These are phyloP conservation scores for Lamprotornis superbus DNA, from an alignment of 2,113 vertebrate species.

Conservation along the genomic window DNA sequence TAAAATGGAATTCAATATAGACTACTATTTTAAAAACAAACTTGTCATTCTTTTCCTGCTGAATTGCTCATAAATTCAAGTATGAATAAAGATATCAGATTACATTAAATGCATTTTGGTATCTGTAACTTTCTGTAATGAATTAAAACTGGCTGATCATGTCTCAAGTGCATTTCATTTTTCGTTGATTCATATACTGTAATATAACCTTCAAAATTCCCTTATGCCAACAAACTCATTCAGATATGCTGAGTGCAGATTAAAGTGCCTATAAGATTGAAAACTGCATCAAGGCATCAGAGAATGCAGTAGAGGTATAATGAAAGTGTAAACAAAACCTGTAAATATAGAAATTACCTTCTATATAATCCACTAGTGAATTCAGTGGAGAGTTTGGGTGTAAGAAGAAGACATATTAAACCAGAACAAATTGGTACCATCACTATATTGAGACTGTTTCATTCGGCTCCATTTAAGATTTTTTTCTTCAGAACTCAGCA, in stretches of 20 bases:
- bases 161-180: constrained; percentile 95
- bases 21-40: constrained; percentile 83
- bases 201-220: constrained; percentile 92
- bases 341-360: constrained; percentile 77
- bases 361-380: constrained; percentile 76
- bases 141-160: constrained; percentile 93
- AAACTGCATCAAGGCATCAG: constrained; percentile 82
- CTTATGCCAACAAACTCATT: constrained; percentile 83
- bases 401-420: constrained; percentile 76
- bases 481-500: constrained; percentile 12
- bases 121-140: constrained; percentile 86
- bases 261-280: constrained; percentile 84
- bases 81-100: constrained; percentile 89
- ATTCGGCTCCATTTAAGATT: constrained; percentile 59
- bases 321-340: constrained; percentile 89
- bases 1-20: constrained; percentile 69
- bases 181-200: constrained; percentile 89
- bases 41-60: constrained; percentile 79
- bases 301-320: constrained; percentile 84
- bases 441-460: constrained; percentile 38
- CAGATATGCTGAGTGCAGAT: constrained; percentile 84
- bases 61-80: constrained; percentile 85
- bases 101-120: constrained; percentile 92
- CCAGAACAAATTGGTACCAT: constrained; percentile 73
- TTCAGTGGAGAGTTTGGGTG: constrained; percentile 74